Evolutionary conservation across 2,113 vertebrate genomes (phyloP).

Genomic region (Rousettus leschenaultii): DNA sequence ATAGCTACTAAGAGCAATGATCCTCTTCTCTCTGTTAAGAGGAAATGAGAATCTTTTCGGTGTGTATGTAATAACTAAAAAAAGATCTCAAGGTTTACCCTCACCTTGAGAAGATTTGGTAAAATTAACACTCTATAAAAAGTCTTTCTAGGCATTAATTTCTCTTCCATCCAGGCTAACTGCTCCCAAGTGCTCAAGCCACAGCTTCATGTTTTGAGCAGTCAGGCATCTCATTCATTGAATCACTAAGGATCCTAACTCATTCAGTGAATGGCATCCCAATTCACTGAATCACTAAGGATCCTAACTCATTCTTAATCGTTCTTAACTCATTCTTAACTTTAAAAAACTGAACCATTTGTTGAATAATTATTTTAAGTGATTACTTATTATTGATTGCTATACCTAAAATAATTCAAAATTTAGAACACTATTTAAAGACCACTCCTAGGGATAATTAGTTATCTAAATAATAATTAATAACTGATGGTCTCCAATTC

Average conservation of each 20-base stretch:
- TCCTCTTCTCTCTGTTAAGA: neutral
- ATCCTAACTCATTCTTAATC: neutral
- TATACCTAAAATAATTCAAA: constrained; percentile 8
- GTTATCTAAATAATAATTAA: neutral
- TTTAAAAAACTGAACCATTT: neutral
- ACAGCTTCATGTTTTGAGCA: neutral
- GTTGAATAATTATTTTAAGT: constrained; percentile 5
- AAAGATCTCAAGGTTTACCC: neutral
- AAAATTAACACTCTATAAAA: neutral
- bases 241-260: neutral
- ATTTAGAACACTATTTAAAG: neutral
- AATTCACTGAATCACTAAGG: neutral
- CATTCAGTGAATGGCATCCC: neutral
- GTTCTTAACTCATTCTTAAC: neutral
- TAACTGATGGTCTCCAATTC: neutral
- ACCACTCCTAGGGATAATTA: neutral
- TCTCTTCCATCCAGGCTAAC: neutral
- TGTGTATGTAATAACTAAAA: neutral
- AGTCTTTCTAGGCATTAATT: neutral
- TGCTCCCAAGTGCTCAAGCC: neutral
- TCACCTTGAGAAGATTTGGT: constrained; percentile 1
- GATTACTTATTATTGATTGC: neutral
- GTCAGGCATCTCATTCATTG: neutral
- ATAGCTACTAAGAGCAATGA: neutral
- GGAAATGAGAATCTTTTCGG: neutral